phyloP scores from a whole-genome alignment of 64 coral and sea anemone species.

The Montipora capricornis region DNA sequence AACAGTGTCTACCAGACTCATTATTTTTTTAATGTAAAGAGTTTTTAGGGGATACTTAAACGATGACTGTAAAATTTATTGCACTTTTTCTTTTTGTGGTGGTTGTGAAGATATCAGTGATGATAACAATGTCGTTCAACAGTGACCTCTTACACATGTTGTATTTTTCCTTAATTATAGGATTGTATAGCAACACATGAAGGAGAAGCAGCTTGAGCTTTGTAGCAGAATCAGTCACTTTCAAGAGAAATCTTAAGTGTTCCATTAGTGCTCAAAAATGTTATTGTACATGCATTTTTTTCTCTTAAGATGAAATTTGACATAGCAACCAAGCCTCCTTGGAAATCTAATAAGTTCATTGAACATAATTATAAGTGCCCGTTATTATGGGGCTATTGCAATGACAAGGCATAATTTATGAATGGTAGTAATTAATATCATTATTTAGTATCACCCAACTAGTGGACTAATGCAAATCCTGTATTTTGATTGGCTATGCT shows the following conservation, averaged over 20 bases:
- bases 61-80: no score
- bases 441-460: neutral
- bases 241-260: neutral
- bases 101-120: no score
- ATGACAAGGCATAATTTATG: slow-evolving; percentile 24
- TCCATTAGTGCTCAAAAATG: neutral
- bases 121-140: no score
- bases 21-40: neutral
- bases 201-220: neutral
- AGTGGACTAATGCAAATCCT: no score
- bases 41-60: no score
- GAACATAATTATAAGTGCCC: no score
- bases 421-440: neutral
- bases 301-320: neutral
- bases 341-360: no score
- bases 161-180: neutral
- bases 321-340: neutral
- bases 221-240: neutral
- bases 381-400: neutral
- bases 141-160: neutral
- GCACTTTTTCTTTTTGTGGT: no score
- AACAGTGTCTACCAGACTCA: neutral
- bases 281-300: slow-evolving; percentile 11
- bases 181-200: neutral
- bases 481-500: no score